Base-by-base conservation (phyloP, 2,113 vertebrate species). In the Empidonax alnorum region DNA sequence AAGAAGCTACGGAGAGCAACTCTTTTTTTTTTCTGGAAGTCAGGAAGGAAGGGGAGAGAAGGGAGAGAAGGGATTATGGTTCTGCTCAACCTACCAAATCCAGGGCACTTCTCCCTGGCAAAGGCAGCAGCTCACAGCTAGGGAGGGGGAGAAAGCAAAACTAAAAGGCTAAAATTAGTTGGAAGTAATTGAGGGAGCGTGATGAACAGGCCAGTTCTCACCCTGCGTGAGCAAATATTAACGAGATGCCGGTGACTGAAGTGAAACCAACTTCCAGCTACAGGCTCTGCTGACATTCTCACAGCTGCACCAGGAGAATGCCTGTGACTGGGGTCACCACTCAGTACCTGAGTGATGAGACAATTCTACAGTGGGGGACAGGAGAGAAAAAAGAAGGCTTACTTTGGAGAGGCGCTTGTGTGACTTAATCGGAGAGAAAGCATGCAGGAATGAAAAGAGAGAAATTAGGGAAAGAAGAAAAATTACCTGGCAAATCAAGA, bases 381-480 rank as follows among this genome's bases (percentile, higher is more conserved):
- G 88, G 95, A 96, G 68, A 98, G 98, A 98, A 98, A 98, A 98
- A 98, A 98, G 98, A 98, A 98, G 97, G 98, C 99, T 99, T 99
- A 99, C 99, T 99, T 99, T 99, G 98, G 99, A 99, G 98, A 99
- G 99, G 98, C 98, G 99, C 98, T 99, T 99, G 98, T 99, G 99
- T 99, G 98, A 99, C 99, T 99, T 99, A 98, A 96, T 97, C 96
- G 94, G 96, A 97, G 97, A 97, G 96, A 96, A 87, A 96, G 87
- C 98, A 99, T 98, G 98, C 98, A 98, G 97, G 98, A 98, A 98
- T 98, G 98, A 98, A 98, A 98, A 99, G 97, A 99, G 98, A 99
- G 98, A 98, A 94, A 97, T 97, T 97, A 93, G 97, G 95, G 95
- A 90, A 95, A 91, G 96, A 98, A 98, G 98, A 97, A 91, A 90